A percentile compares a stretch with the other conserved stretches of the same genome.
These are phyloP conservation scores for Bostrychus sinensis DNA, from an alignment of 2,113 vertebrate species.

Conservation along the genomic window DNA sequence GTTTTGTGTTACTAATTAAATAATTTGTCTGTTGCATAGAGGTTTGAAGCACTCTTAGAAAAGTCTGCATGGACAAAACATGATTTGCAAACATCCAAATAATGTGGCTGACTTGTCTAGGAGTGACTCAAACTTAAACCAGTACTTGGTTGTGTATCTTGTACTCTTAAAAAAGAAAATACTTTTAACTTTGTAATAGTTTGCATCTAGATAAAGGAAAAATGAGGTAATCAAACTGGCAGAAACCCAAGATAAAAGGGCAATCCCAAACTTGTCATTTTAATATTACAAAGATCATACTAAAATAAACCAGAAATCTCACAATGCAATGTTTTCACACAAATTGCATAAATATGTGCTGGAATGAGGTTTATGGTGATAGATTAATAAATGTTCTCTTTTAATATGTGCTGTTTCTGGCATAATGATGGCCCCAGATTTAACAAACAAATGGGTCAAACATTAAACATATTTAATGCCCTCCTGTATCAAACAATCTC, in stretches of 20 bases:
- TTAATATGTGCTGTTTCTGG: slow-evolving; percentile 29
- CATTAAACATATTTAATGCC: slow-evolving; percentile 15
- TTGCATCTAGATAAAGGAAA: slow-evolving; percentile 56
- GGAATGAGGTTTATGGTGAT: slow-evolving; percentile 63
- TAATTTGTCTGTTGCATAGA: slow-evolving; percentile 78
- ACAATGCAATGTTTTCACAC: slow-evolving; percentile 66
- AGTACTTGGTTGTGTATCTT: slow-evolving; percentile 27
- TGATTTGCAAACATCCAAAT: slow-evolving; percentile 17
- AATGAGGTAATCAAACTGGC: slow-evolving; percentile 56
- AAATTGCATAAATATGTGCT: slow-evolving; percentile 74
- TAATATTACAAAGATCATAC: slow-evolving; percentile 35
- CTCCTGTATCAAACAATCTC: slow-evolving; percentile 9
- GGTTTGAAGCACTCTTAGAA: slow-evolving; percentile 73
- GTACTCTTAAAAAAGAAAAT: slow-evolving; percentile 21
- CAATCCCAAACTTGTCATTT: slow-evolving; percentile 43
- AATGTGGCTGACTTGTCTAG: slow-evolving; percentile 37
- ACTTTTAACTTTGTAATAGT: slow-evolving; percentile 41
- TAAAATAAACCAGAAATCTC: slow-evolving; percentile 36
- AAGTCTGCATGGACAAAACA: slow-evolving; percentile 33
- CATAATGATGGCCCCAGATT: slow-evolving; percentile 41
- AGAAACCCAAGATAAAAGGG: slow-evolving; percentile 20
- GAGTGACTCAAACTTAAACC: slow-evolving; percentile 71
- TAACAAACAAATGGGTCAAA: slow-evolving; percentile 28
- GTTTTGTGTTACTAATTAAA: slow-evolving; percentile 68
- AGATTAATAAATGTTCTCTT: slow-evolving; percentile 35